These are phyloP conservation scores for Kuschelorhynchus macadamiae DNA, from an alignment of 2,888 invertebrate genomes.

Conservation along the genomic window DNA sequence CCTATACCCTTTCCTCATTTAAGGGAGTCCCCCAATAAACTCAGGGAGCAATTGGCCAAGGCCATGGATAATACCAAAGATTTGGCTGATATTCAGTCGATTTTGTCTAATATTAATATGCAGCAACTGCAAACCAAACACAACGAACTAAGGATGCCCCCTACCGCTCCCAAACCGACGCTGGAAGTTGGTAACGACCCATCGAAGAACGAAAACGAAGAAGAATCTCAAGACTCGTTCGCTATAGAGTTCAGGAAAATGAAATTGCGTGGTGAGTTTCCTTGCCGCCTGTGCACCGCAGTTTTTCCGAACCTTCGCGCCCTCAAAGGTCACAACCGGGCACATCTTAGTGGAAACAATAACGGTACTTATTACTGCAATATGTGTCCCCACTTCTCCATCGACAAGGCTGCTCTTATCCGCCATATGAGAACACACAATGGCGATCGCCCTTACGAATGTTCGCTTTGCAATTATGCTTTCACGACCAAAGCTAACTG, in stretches of 20 bases:
- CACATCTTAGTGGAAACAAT: slow-evolving; percentile 84
- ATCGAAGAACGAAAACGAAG: slow-evolving; percentile 71
- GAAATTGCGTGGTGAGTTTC: slow-evolving; percentile 91
- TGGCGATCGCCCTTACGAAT: slow-evolving; percentile 95
- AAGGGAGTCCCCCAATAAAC: slow-evolving; percentile 54
- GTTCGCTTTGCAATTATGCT: slow-evolving; percentile 94
- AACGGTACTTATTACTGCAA: slow-evolving; percentile 90
- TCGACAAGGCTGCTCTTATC: slow-evolving; percentile 92
- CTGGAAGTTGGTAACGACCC: slow-evolving; percentile 53
- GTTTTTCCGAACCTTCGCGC: slow-evolving; percentile 91
- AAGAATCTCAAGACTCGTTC: slow-evolving; percentile 87
- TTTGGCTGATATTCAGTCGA: slow-evolving; percentile 88
- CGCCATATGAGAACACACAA: slow-evolving; percentile 95
- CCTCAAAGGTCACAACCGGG: slow-evolving; percentile 90
- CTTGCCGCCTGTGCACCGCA: slow-evolving; percentile 89
- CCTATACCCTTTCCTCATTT: slow-evolving; percentile 22
- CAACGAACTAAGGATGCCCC: slow-evolving; percentile 49
- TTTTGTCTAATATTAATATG: slow-evolving; percentile 82
- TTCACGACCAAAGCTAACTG: slow-evolving; percentile 98
- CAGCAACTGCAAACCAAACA: slow-evolving; percentile 72
- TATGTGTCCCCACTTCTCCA: slow-evolving; percentile 90
- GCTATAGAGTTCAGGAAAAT: slow-evolving; percentile 89
- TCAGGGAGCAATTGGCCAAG: slow-evolving; percentile 60
- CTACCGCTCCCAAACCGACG: slow-evolving; percentile 45
- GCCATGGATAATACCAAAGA: slow-evolving; percentile 77